Percentiles rank a stretch among this genome's conserved stretches.
Conservation (phyloP, 1,140 invertebrate species). For the Aphidius ervi region DNA sequence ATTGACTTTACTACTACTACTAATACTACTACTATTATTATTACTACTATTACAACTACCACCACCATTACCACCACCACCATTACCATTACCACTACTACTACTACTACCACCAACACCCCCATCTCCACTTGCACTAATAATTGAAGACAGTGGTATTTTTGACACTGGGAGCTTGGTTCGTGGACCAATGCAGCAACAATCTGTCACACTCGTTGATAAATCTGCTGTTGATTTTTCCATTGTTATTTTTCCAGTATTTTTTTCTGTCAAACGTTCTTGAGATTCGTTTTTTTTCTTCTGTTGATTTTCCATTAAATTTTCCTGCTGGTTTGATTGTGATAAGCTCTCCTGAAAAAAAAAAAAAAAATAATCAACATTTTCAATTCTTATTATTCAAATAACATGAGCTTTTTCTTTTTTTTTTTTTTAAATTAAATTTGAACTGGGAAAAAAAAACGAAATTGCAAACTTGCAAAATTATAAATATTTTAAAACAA, state of each 20-base stretch:
- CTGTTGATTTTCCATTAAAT: conserved; percentile 29
- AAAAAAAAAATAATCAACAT: neutral
- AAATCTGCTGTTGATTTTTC: conserved; percentile 33
- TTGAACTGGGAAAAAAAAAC: too few species aligned
- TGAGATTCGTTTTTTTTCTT: conserved; percentile 15
- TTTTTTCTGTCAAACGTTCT: conserved; percentile 35
- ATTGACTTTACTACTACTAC: conserved; percentile 19
- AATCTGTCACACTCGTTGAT: conserved; percentile 37
- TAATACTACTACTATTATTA: too few species aligned
- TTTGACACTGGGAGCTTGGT: conserved; percentile 42
- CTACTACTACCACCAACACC: conserved; percentile 5
- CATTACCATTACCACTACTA: conserved; percentile 19
- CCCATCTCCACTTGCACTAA: conserved; percentile 21
- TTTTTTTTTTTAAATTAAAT: too few species aligned
- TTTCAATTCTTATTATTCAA: neutral
- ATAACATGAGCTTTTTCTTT: too few species aligned
- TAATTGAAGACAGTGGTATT: conserved; percentile 23
- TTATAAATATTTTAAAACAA: too few species aligned
- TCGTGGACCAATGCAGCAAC: conserved; percentile 47
- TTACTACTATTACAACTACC: conserved; percentile 16
- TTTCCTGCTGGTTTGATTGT: conserved; percentile 33
- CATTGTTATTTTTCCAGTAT: conserved; percentile 16
- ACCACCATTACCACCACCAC: conserved; percentile 26
- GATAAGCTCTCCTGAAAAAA: conserved; percentile 37
- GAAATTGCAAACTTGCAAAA: too few species aligned